phyloP scores from a whole-genome alignment of 2,113 vertebrate species.

The Chloropsis cyanopogon region DNA sequence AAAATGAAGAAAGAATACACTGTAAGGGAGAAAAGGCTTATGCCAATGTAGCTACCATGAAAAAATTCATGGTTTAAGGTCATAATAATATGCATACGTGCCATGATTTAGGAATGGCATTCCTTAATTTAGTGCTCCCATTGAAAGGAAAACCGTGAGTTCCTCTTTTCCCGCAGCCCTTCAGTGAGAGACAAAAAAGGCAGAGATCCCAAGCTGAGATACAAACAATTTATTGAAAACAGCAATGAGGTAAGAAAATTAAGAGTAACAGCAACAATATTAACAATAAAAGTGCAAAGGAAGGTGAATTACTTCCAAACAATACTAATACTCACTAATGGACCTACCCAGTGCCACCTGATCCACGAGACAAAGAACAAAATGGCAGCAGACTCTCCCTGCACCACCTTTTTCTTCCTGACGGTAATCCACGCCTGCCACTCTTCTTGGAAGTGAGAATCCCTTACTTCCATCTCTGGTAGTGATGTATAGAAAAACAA shows the following conservation, averaged over 20 bases:
- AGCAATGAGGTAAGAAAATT: neutral
- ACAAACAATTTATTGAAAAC: neutral
- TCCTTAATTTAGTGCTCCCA: neutral
- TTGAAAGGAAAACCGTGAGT: rapidly evolving
- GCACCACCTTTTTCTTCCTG: rapidly evolving
- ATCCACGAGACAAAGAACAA: neutral
- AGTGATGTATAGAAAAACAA: neutral
- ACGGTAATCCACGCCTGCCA: rapidly evolving
- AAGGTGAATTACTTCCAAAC: neutral
- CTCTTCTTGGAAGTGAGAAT: no score
- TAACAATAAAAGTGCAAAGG: neutral
- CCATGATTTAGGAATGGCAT: rapidly evolving
- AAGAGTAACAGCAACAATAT: neutral
- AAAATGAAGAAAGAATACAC: neutral
- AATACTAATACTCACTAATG: neutral
- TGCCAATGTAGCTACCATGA: neutral
- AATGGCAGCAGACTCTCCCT: neutral
- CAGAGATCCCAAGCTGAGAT: neutral
- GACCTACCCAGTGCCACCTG: rapidly evolving
- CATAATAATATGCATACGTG: neutral
- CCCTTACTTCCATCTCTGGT: neutral
- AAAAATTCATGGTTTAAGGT: neutral
- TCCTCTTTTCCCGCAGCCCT: neutral
- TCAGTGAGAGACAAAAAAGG: neutral
- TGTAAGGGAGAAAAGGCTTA: neutral